Conservation (phyloP, 2,113 vertebrate genomes). For the Carassius gibelio region DNA sequence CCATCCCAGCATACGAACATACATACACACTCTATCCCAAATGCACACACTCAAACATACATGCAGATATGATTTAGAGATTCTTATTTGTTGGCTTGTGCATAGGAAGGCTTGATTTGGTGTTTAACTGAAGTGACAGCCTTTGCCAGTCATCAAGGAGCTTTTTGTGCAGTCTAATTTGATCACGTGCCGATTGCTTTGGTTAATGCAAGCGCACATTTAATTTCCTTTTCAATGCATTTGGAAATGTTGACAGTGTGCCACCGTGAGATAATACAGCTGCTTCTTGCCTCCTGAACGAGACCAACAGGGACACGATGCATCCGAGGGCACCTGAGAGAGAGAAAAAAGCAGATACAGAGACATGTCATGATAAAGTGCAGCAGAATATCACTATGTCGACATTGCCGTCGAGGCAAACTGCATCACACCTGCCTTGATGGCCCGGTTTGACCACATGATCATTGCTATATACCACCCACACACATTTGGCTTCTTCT, state of each 20-base stretch:
- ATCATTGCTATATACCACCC: constrained; percentile 34
- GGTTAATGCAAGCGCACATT: not conserved
- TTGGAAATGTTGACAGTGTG: constrained; percentile 45
- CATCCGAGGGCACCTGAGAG: constrained; percentile 61
- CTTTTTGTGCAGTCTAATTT: not conserved
- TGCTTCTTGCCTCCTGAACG: constrained; percentile 59
- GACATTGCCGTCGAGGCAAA: constrained; percentile 39
- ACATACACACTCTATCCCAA: not conserved
- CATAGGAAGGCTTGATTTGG: not conserved
- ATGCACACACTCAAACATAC: not conserved
- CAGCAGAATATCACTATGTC: constrained; percentile 37
- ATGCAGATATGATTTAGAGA: constrained; percentile 44
- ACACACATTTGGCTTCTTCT: constrained; percentile 12
- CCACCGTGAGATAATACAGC: constrained; percentile 59
- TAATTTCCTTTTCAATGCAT: not conserved
- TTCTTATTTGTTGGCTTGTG: not conserved
- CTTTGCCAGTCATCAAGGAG: not conserved
- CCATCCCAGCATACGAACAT: constrained; percentile 67
- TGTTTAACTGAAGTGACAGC: not conserved
- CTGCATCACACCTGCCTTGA: constrained; percentile 37
- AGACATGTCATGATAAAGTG: constrained; percentile 50
- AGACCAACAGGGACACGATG: constrained; percentile 68
- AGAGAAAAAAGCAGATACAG: constrained; percentile 60
- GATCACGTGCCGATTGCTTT: not conserved
- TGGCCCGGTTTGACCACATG: constrained; percentile 16